Base-by-base conservation (phyloP, 2,888 invertebrate species). In the Drosophila cyrtoloma region DNA sequence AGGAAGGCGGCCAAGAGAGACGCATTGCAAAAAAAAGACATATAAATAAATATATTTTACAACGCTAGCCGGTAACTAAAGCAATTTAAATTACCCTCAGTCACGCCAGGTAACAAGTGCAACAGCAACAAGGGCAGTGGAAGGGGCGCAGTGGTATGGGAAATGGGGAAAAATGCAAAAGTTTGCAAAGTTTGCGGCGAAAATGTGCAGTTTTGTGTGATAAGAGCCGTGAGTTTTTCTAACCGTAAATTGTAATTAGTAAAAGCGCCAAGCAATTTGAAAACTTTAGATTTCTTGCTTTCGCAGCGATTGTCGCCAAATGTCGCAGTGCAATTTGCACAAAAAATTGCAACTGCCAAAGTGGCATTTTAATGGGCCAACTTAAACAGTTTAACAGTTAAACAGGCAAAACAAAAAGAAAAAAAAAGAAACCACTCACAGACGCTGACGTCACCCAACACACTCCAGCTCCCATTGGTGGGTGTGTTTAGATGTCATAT, bases 211-310 rank as follows among this genome's bases (percentile, higher is more conserved):
- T 26, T 16, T 16, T 47, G 26, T 70, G 71, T 80, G 86, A 85
- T 85, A 85, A 85, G 81, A 68, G 69, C 67, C 61, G 61, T 53
- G 39, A 57, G 60, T 71, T 56, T 76, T 76, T 59, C 60, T 81
- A 79, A 81, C 81, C 79, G 81, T 77, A 74, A 88, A 84, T 82
- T 64, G 60, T 84, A 86, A 86, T 86, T 88, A 86, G 84, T 82
- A 76, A 84, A 84, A 75, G 68, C 44, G 80, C 75, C 57, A 81
- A 66, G 80, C 78, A 84, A 86, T 86, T 88, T 77, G 70, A 77
- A 68, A 63, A 71, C 78, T 74, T 70, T 64, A 60, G 22, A 68
- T 63, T 71, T 68, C 53, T 37, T 64, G 51, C 37, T 57, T 12
- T 37, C 58, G 35, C 33, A 26, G 58, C 30, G 39, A 32, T 55